These are phyloP conservation scores for Phylloscopus trochiloides DNA, from an alignment of 2,113 vertebrate species.

Conservation along the genomic window DNA sequence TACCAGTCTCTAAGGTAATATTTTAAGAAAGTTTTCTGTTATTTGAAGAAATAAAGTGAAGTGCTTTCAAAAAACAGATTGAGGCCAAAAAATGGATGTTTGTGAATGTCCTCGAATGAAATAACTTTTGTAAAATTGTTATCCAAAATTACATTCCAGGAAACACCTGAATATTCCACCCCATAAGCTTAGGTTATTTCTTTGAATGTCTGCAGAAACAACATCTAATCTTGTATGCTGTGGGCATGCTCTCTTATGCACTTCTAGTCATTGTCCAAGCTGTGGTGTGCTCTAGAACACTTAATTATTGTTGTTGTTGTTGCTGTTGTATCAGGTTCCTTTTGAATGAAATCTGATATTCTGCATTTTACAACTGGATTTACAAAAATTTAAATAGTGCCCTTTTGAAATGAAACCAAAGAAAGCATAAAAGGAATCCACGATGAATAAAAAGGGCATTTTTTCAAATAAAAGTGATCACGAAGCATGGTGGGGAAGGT, in stretches of 20 bases:
- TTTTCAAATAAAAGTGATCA: neutral
- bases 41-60: neutral
- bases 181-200: neutral
- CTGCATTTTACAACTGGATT: neutral
- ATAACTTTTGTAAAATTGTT: neutral
- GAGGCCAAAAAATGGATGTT: neutral
- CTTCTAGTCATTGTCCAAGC: neutral
- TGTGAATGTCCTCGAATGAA: neutral
- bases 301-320: neutral
- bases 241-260: neutral
- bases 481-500: neutral
- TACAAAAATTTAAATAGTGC: neutral
- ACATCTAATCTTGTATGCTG: neutral
- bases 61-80: neutral
- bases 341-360: neutral
- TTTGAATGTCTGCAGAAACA: neutral
- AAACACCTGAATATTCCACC: neutral
- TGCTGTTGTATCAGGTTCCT: neutral
- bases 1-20: neutral
- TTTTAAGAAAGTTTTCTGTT: neutral
- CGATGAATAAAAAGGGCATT: rapidly evolving
- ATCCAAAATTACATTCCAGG: neutral
- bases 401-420: neutral
- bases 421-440: neutral
- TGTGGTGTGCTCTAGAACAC: neutral